Conservation (phyloP, 2,797 vertebrate genomes). For the Phoxinus dragarum region DNA sequence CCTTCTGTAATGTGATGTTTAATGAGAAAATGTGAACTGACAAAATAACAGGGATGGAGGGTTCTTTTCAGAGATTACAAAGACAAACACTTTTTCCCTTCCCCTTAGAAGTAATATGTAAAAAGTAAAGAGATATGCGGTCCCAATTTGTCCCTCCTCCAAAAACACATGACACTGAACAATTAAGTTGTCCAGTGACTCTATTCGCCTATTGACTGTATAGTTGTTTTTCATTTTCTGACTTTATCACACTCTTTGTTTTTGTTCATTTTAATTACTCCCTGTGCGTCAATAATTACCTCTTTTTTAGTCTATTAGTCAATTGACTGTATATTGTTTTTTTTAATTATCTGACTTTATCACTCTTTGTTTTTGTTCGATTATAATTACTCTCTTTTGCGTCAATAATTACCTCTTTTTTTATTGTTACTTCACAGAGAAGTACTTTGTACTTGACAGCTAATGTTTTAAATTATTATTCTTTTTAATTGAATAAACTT, state of each 20-base stretch:
- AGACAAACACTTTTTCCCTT: neutral
- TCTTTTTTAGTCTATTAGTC: neutral
- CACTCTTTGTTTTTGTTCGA: neutral
- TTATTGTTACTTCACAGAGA: neutral
- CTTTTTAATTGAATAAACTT: neutral
- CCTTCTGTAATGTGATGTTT: neutral
- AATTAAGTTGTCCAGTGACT: neutral
- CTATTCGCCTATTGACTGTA: neutral
- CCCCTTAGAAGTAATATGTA: neutral
- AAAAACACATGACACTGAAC: neutral
- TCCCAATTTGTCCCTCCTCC: neutral
- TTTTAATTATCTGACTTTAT: neutral
- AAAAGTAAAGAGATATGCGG: neutral
- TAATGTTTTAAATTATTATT: neutral
- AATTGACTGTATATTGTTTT: neutral
- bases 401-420: neutral
- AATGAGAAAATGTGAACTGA: neutral
- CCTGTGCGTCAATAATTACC: neutral
- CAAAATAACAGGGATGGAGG: neutral
- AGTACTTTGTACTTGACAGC: neutral
- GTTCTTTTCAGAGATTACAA: neutral
- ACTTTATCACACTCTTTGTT: neutral
- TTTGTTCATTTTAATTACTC: neutral
- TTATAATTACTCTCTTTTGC: neutral
- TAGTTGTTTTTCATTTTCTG: neutral